Conservation (phyloP, 2,113 vertebrate species). For the Mustelus asterias region DNA sequence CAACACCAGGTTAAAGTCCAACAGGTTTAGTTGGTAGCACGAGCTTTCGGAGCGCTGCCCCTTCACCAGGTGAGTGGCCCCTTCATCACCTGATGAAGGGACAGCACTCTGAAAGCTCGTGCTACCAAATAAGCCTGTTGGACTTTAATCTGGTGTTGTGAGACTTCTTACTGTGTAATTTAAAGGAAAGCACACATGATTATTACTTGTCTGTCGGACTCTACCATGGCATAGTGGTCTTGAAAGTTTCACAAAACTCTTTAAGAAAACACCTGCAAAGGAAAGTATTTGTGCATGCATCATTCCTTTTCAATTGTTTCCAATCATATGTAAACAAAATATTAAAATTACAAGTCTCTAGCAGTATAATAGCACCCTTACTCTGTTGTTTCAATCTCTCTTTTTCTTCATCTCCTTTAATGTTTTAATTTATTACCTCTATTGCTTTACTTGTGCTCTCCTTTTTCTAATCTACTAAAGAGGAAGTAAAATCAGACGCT, state of each 20-base stretch:
- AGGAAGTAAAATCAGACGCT: not conserved
- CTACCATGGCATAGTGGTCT: not conserved
- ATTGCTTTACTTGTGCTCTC: not conserved
- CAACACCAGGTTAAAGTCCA: too few species aligned
- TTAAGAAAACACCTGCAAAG: not conserved
- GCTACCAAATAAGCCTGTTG: too few species aligned
- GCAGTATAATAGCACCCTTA: not conserved
- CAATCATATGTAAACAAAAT: not conserved
- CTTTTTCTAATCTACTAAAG: not conserved
- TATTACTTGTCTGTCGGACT: not conserved
- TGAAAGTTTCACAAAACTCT: not conserved
- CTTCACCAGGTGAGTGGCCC: too few species aligned
- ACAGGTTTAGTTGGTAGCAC: too few species aligned
- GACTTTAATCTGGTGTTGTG: too few species aligned
- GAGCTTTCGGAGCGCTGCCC: too few species aligned
- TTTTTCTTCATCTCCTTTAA: not conserved
- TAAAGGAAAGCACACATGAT: not conserved
- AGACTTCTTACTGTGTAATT: not conserved
- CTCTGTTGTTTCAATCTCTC: not conserved
- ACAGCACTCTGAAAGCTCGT: too few species aligned
- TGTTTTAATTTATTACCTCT: not conserved
- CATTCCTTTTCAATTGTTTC: not conserved
- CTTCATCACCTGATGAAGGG: too few species aligned
- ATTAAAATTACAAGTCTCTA: not conserved
- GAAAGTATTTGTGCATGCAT: not conserved